phyloP scores from a whole-genome alignment of 1,140 invertebrate genomes.

The Gryon sp. region DNA sequence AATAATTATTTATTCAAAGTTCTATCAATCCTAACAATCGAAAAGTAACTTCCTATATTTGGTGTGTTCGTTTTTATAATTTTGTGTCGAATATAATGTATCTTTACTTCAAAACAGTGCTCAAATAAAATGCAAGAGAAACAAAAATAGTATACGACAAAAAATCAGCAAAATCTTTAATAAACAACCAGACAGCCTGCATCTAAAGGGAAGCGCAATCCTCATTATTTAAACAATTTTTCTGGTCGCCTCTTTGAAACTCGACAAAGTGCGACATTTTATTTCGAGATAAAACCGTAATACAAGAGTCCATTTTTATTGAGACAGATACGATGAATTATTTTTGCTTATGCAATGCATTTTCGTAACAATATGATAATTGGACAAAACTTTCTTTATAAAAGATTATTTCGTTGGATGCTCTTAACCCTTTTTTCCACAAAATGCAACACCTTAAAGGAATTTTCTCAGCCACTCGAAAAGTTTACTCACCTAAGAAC shows the following conservation, averaged over 20 bases:
- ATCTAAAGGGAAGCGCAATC: conserved; percentile 19
- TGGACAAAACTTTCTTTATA: conserved; percentile 42
- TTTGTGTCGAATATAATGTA: conserved; percentile 15
- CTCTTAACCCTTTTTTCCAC: conserved; percentile 49
- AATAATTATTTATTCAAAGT: no score
- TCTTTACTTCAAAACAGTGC: neutral
- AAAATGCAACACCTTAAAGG: conserved; percentile 38
- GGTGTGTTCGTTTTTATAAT: no score
- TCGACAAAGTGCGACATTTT: conserved; percentile 18
- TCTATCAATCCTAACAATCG: no score
- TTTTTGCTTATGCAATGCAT: neutral
- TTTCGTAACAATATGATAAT: conserved; percentile 44
- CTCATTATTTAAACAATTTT: conserved; percentile 51
- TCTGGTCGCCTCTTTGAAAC: conserved; percentile 17
- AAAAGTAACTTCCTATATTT: no score
- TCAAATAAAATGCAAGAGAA: conserved; percentile 3
- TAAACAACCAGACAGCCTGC: conserved; percentile 22
- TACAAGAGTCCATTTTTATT: conserved; percentile 25
- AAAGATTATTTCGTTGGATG: conserved; percentile 38
- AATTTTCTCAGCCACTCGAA: conserved; percentile 41
- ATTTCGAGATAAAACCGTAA: conserved; percentile 4
- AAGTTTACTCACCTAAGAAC: conserved; percentile 47
- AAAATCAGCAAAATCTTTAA: conserved; percentile 23
- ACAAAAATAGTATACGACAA: no score
- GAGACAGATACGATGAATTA: conserved; percentile 23